Conservation (phyloP, 2,888 invertebrate genomes). For the Meghimatium bilineatum region DNA sequence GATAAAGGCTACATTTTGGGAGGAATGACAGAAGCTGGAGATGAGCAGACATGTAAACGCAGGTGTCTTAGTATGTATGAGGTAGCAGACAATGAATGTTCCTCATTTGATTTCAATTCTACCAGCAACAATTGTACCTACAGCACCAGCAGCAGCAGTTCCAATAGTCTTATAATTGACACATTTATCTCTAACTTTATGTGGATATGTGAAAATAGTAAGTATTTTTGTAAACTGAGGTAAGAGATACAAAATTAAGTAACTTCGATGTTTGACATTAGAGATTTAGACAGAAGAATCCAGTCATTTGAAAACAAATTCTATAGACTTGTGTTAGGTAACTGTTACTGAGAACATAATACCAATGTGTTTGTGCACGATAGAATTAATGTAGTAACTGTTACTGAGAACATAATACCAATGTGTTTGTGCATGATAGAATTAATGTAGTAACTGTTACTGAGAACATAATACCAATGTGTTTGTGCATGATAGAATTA, state of each 20-base stretch:
- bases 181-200: conserved; percentile 50
- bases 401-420: too few relatives aligned
- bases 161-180: conserved; percentile 12
- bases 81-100: conserved; percentile 42
- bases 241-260: not conserved
- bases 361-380: too few relatives aligned
- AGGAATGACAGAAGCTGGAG: conserved; percentile 7
- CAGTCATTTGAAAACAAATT: too few relatives aligned
- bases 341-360: too few relatives aligned
- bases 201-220: conserved; percentile 63
- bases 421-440: too few relatives aligned
- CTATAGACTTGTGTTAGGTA: too few relatives aligned
- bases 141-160: conserved; percentile 39
- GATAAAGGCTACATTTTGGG: conserved; percentile 34
- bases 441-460: too few relatives aligned
- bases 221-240: conserved; percentile 36
- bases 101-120: conserved; percentile 54
- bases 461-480: too few relatives aligned
- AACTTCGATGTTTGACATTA: too few relatives aligned
- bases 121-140: conserved; percentile 50
- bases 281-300: too few relatives aligned
- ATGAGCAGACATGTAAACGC: conserved; percentile 25
- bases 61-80: conserved; percentile 50
- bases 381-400: too few relatives aligned
- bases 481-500: too few relatives aligned